A percentile compares a stretch with the other conserved stretches of the same genome.
phyloP scores from a whole-genome alignment of 2,113 vertebrate genomes.

The Pelecanoides urinatrix region DNA sequence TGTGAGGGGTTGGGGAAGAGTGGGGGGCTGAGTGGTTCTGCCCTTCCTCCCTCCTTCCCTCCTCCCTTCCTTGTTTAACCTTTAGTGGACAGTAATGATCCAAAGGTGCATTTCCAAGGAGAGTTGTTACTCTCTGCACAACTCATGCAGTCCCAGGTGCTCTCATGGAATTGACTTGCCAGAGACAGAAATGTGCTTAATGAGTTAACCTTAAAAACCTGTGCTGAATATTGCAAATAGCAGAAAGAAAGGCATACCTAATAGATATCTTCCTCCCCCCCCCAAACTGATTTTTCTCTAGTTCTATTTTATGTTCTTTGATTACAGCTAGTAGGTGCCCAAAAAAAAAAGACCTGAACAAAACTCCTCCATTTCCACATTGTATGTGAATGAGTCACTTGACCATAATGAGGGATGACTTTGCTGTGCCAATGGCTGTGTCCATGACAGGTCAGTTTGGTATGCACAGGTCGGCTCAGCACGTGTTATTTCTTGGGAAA shows the following conservation, averaged over 20 bases:
- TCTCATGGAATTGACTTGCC: not conserved
- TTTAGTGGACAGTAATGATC: not conserved
- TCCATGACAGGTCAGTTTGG: not conserved
- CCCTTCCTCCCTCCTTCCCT: not conserved
- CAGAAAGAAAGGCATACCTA: not conserved
- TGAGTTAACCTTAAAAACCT: not conserved
- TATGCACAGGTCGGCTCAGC: not conserved
- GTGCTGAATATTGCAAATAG: not conserved
- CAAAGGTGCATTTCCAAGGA: not conserved
- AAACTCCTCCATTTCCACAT: not conserved
- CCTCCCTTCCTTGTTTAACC: not conserved
- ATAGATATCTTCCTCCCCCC: not conserved
- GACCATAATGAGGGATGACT: not conserved
- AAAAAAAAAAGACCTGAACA: not conserved
- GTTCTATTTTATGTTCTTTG: not conserved
- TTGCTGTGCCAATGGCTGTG: not conserved
- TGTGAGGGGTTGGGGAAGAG: not conserved
- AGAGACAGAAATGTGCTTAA: not conserved
- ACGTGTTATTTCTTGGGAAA: not conserved
- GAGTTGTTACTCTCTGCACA: not conserved
- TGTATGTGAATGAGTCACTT: not conserved
- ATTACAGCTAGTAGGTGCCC: not conserved
- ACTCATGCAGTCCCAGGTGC: not conserved
- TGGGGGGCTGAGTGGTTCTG: not conserved
- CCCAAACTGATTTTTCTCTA: not conserved